Conservation (phyloP, 2,113 vertebrate species). For the Pygoscelis adeliae region DNA sequence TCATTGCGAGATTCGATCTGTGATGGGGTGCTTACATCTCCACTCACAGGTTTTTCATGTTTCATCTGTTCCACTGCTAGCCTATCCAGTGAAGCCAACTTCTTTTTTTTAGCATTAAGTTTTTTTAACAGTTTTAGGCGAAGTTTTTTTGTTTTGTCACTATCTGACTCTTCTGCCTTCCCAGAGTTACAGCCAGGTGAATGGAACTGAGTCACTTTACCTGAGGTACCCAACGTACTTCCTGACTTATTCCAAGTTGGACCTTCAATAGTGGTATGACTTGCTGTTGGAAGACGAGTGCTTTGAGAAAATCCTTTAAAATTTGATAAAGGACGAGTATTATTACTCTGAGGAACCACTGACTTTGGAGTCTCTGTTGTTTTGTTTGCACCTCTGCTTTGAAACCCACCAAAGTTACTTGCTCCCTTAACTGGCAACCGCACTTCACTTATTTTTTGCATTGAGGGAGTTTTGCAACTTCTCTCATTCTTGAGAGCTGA, state of each 20-base stretch:
- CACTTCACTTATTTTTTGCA: conserved; percentile 47
- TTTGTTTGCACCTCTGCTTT: conserved; percentile 54
- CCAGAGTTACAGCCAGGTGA: background rate
- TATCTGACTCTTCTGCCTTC: conserved; percentile 2
- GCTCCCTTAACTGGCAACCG: conserved; percentile 81
- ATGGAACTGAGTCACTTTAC: background rate
- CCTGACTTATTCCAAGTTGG: background rate
- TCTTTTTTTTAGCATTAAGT: conserved; percentile 91
- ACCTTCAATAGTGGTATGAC: background rate
- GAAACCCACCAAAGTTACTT: conserved; percentile 85
- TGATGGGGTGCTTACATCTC: background rate
- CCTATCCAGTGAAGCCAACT: conserved; percentile 83
- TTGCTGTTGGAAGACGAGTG: background rate
- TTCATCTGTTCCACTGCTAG: conserved; percentile 55
- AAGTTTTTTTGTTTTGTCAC: conserved; percentile 79
- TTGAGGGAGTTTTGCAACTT: conserved; percentile 4
- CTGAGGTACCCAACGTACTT: background rate
- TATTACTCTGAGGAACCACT: background rate
- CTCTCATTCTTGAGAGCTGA: conserved; percentile 41
- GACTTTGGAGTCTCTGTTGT: background rate
- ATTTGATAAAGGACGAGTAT: background rate
- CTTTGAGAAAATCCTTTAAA: background rate
- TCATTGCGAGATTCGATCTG: conserved; percentile 41
- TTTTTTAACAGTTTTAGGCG: conserved; percentile 89
- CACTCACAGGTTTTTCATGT: background rate